These are phyloP conservation scores for Ammodytes marinus DNA, from an alignment of 2,113 vertebrate species.

Conservation along the genomic window DNA sequence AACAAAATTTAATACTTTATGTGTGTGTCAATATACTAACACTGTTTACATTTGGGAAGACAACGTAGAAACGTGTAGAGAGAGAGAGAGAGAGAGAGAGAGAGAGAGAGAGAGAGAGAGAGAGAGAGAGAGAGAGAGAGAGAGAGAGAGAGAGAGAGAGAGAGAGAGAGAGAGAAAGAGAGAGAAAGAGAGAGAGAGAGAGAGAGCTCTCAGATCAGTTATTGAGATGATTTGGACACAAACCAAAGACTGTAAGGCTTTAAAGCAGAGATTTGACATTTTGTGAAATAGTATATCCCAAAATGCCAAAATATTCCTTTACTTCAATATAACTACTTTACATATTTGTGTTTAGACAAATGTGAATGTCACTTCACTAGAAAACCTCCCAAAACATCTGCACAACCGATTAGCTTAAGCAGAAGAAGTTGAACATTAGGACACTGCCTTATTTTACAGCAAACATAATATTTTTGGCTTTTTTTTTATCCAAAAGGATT, in stretches of 20 bases:
- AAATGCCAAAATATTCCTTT: background rate
- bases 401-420: background rate
- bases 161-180: too few relatives aligned
- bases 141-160: too few relatives aligned
- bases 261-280: background rate
- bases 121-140: too few relatives aligned
- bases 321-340: background rate
- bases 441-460: background rate
- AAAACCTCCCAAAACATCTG: background rate
- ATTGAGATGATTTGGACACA: background rate
- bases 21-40: constrained; percentile 36
- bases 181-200: too few relatives aligned
- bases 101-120: too few relatives aligned
- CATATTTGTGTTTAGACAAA: background rate
- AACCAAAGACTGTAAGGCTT: constrained; percentile 4
- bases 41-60: constrained; percentile 50
- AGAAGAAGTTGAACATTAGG: background rate
- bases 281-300: too few relatives aligned
- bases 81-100: too few relatives aligned
- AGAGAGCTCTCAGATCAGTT: constrained; percentile 1
- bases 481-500: too few relatives aligned
- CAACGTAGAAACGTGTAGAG: background rate
- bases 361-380: background rate
- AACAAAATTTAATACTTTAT: constrained; percentile 70
- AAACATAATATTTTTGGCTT: background rate